Percentiles rank a stretch among this genome's conserved stretches.
These are phyloP conservation scores for Pollenia amentaria DNA, from an alignment of 2,888 invertebrate genomes.

Conservation along the genomic window DNA sequence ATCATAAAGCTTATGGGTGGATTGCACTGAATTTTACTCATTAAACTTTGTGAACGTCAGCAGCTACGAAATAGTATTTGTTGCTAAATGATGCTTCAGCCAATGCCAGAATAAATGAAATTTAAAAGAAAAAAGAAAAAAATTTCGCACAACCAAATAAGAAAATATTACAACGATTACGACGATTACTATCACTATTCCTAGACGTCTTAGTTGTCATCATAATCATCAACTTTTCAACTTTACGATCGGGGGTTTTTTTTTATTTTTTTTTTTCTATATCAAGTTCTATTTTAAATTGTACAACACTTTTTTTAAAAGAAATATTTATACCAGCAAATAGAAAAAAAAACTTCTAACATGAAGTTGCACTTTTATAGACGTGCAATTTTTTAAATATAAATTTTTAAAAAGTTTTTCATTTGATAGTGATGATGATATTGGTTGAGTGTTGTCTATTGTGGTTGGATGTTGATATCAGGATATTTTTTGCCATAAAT, in stretches of 20 bases:
- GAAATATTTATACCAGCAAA: conserved; percentile 32
- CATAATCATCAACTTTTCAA: conserved; percentile 74
- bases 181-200: conserved; percentile 63
- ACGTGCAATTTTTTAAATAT: conserved; percentile 45
- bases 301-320: conserved; percentile 40
- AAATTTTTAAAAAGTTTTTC: conserved; percentile 54
- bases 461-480: conserved; percentile 28
- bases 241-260: conserved; percentile 70
- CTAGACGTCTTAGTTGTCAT: conserved; percentile 70
- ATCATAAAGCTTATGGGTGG: conserved; percentile 79
- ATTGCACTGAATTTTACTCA: conserved; percentile 56
- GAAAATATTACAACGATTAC: conserved; percentile 65
- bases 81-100: background rate
- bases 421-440: conserved; percentile 41
- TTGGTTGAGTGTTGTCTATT: conserved; percentile 10
- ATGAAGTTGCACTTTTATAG: conserved; percentile 54
- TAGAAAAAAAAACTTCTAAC: background rate
- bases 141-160: conserved; percentile 51
- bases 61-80: conserved; percentile 46
- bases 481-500: conserved; percentile 38
- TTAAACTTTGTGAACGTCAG: conserved; percentile 64
- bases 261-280: background rate
- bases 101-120: background rate
- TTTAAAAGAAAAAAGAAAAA: background rate
- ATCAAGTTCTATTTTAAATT: conserved; percentile 38